These are phyloP conservation scores for Grammomys dolichurus DNA, from an alignment of 2,113 vertebrate genomes.

Conservation along the genomic window DNA sequence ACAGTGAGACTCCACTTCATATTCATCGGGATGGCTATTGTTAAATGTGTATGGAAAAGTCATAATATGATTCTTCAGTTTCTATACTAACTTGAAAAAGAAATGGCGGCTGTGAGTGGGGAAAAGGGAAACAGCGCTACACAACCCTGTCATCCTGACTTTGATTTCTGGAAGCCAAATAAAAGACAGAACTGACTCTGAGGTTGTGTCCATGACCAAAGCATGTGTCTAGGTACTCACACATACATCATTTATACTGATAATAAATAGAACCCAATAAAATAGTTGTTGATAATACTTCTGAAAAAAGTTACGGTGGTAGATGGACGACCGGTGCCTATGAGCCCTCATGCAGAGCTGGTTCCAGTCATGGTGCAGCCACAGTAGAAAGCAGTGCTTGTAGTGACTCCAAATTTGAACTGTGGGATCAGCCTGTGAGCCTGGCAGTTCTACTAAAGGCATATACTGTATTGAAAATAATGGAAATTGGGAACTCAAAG, in stretches of 20 bases:
- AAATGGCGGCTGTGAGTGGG: too few species aligned
- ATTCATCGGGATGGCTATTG: not conserved
- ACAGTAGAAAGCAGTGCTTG: not conserved
- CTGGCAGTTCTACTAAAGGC: not conserved
- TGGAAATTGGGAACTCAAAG: not conserved
- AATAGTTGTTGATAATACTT: not conserved
- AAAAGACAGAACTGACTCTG: not conserved
- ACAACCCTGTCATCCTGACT: not conserved
- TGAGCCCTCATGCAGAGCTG: not conserved
- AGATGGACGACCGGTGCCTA: not conserved
- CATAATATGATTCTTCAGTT: not conserved
- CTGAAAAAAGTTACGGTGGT: not conserved
- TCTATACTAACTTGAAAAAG: not conserved
- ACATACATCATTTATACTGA: not conserved
- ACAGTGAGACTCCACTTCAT: not conserved
- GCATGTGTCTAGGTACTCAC: not conserved
- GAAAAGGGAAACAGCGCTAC: rapidly evolving
- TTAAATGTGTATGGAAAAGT: not conserved
- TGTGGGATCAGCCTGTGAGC: not conserved
- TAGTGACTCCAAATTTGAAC: not conserved
- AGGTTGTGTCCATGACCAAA: not conserved
- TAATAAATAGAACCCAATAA: not conserved
- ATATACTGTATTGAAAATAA: not conserved
- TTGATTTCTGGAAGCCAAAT: not conserved
- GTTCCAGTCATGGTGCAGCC: not conserved